Conservation (phyloP, 1,140 invertebrate genomes). For the Dufourea novaeangliae region DNA sequence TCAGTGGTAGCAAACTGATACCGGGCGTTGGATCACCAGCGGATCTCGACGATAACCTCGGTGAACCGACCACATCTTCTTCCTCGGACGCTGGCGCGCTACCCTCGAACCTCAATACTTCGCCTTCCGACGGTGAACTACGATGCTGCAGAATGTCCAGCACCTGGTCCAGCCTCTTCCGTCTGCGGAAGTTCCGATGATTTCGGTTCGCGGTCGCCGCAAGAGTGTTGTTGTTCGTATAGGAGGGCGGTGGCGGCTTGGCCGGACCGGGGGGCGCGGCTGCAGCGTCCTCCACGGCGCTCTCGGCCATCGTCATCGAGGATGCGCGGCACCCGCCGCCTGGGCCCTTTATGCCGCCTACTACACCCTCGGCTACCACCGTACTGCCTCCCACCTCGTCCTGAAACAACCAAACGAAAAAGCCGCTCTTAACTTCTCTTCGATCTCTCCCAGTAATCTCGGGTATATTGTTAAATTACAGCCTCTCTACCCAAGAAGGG, state of each 20-base stretch:
- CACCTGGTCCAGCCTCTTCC: slow-evolving; percentile 89
- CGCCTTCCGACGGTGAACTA: slow-evolving; percentile 71
- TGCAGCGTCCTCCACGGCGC: slow-evolving; percentile 83
- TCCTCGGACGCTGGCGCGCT: slow-evolving; percentile 74
- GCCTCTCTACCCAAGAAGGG: neutral
- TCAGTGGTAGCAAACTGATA: slow-evolving; percentile 55
- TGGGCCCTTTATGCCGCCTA: slow-evolving; percentile 81
- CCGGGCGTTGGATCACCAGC: slow-evolving; percentile 60
- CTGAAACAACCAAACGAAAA: slow-evolving; percentile 71
- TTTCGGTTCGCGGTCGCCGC: slow-evolving; percentile 85
- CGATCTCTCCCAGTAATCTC: slow-evolving; percentile 23
- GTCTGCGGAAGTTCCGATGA: slow-evolving; percentile 84
- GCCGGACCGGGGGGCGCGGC: slow-evolving; percentile 81
- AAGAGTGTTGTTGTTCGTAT: slow-evolving; percentile 83
- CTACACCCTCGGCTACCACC: slow-evolving; percentile 79
- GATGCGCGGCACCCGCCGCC: slow-evolving; percentile 83
- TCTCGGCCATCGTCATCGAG: slow-evolving; percentile 87
- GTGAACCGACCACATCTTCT: slow-evolving; percentile 74
- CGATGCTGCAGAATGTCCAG: slow-evolving; percentile 86
- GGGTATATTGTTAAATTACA: slow-evolving; percentile 42
- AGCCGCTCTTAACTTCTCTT: slow-evolving; percentile 31
- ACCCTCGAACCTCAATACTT: slow-evolving; percentile 81
- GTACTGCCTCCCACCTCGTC: slow-evolving; percentile 76
- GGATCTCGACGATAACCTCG: slow-evolving; percentile 72
- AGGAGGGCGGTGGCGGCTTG: slow-evolving; percentile 79